phyloP scores from a whole-genome alignment of 2,888 invertebrate species.

The Pecten maximus region DNA sequence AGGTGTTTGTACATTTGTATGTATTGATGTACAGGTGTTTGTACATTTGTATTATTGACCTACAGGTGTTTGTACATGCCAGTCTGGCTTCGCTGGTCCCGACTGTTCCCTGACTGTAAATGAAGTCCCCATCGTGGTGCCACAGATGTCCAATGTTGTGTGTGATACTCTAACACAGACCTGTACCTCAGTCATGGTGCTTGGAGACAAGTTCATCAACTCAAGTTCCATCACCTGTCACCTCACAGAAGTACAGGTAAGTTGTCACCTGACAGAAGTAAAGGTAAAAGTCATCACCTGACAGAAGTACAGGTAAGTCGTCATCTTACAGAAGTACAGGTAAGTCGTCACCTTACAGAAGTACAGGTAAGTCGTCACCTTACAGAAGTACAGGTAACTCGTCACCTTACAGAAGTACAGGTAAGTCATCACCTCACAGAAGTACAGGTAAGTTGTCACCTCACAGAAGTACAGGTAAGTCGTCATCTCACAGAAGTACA shows the following conservation, averaged over 20 bases:
- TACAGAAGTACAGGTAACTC: background rate
- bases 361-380: constrained; percentile 59
- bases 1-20: constrained; percentile 71
- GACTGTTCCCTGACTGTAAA: constrained; percentile 67
- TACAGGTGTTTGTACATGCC: constrained; percentile 70
- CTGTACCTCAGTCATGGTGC: constrained; percentile 60
- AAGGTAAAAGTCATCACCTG: background rate
- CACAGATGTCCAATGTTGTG: constrained; percentile 49
- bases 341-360: constrained; percentile 63
- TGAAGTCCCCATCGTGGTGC: constrained; percentile 59
- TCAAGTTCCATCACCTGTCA: constrained; percentile 61
- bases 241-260: constrained; percentile 66
- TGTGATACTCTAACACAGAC: constrained; percentile 46
- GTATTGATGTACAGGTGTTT: too few relatives aligned
- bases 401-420: background rate
- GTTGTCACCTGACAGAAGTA: background rate
- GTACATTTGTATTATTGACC: too few relatives aligned
- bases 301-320: background rate
- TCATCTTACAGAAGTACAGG: background rate
- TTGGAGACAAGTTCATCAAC: constrained; percentile 65
- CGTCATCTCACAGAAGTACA: background rate
- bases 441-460: background rate
- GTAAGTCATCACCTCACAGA: background rate
- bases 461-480: background rate
- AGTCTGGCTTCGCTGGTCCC: constrained; percentile 57